Evolutionary conservation across 2,888 invertebrate species (phyloP).

Genomic region (Mythimna albipuncta): DNA sequence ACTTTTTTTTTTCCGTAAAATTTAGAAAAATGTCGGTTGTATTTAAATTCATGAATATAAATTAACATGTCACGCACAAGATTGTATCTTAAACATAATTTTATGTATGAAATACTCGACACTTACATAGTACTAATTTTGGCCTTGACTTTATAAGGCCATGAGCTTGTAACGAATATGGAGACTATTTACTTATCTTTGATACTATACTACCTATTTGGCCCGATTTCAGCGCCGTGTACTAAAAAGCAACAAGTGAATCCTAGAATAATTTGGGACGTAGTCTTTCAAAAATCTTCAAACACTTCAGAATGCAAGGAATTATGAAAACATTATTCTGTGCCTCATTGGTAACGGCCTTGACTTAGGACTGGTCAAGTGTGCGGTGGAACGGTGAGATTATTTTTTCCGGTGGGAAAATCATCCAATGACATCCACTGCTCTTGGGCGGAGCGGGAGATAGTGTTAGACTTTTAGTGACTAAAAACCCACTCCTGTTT

Average conservation of each 20-base stretch:
- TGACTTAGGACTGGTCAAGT: too few relatives aligned
- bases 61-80: constrained; percentile 11
- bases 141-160: constrained; percentile 30
- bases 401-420: too few relatives aligned
- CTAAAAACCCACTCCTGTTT: too few relatives aligned
- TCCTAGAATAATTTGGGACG: neutral
- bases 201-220: constrained; percentile 26
- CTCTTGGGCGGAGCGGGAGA: too few relatives aligned
- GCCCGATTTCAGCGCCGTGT: constrained; percentile 13
- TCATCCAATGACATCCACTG: too few relatives aligned
- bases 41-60: constrained; percentile 7
- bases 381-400: too few relatives aligned
- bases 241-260: constrained; percentile 48
- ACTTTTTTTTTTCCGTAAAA: neutral
- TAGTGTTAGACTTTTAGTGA: too few relatives aligned
- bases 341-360: too few relatives aligned
- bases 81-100: constrained; percentile 41
- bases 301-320: too few relatives aligned
- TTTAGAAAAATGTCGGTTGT: too few relatives aligned
- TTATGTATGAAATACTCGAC: constrained; percentile 35
- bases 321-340: too few relatives aligned
- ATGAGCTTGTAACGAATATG: constrained; percentile 38
- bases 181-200: constrained; percentile 40
- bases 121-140: constrained; percentile 27
- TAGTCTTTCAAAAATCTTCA: too few relatives aligned